A percentile compares a stretch with the other conserved stretches of the same genome.
Evolutionary conservation across 2,113 vertebrate genomes (phyloP).

Genomic region (Neolamprologus modestus): DNA sequence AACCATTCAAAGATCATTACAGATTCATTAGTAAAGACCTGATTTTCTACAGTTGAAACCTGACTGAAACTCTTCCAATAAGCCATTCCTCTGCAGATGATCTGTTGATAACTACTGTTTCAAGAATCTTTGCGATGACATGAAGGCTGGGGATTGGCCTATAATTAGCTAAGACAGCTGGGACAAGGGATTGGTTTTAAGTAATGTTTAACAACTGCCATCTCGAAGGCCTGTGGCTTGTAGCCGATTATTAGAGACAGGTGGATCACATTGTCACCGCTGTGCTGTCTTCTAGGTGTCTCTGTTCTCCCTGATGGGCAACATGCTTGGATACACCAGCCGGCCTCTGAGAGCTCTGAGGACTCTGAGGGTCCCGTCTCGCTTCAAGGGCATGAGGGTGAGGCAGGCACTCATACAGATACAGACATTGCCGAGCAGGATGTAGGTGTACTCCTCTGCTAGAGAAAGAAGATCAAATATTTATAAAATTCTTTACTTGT

Average conservation of each 20-base stretch:
- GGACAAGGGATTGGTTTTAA: too few relatives aligned
- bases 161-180: too few relatives aligned
- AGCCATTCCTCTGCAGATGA: background rate
- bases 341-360: constrained; percentile 77
- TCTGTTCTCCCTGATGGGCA: constrained; percentile 77
- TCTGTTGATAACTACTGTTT: background rate
- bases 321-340: constrained; percentile 78
- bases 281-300: constrained; percentile 73
- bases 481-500: background rate
- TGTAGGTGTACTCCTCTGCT: background rate
- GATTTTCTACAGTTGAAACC: background rate
- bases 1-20: background rate
- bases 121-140: too few relatives aligned
- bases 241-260: background rate
- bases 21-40: background rate
- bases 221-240: background rate
- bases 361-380: constrained; percentile 81
- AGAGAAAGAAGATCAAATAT: background rate
- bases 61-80: background rate
- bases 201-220: background rate
- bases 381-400: constrained; percentile 90
- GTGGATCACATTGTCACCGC: background rate
- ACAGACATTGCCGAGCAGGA: background rate
- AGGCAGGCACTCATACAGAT: background rate
- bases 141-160: too few relatives aligned